These are phyloP conservation scores for Charina bottae DNA, from an alignment of 2,113 vertebrate genomes.

Conservation along the genomic window DNA sequence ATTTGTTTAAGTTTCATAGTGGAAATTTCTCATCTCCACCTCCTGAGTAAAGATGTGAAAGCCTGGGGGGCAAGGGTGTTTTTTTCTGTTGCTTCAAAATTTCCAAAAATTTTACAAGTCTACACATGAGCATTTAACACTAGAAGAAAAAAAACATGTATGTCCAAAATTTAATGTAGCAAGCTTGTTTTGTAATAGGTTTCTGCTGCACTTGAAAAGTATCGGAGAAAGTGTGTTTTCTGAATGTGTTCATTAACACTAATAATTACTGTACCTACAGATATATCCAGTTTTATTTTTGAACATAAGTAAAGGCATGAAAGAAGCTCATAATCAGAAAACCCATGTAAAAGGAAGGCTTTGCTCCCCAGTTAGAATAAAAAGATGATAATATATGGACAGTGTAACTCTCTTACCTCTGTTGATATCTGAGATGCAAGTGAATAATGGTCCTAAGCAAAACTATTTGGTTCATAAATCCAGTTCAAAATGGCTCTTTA, in stretches of 20 bases:
- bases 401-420: constrained; percentile 66
- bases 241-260: background rate
- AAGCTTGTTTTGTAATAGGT: background rate
- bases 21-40: background rate
- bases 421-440: constrained; percentile 56
- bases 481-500: constrained; percentile 66
- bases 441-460: constrained; percentile 66
- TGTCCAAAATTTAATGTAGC: background rate
- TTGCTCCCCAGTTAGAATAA: accelerated
- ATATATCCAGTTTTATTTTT: background rate
- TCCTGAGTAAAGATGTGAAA: background rate
- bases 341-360: background rate
- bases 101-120: background rate
- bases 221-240: background rate
- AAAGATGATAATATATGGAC: background rate
- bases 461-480: constrained; percentile 71
- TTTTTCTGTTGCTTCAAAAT: background rate
- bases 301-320: background rate
- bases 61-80: background rate
- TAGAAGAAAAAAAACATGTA: too few species aligned
- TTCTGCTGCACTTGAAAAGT: background rate
- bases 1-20: background rate
- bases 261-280: background rate
- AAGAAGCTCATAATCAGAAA: background rate
- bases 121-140: background rate